Evolutionary conservation across 2,113 vertebrate species (phyloP), one percentile per base, ranked within the genome.

Genomic region (Amia ocellicauda): DNA sequence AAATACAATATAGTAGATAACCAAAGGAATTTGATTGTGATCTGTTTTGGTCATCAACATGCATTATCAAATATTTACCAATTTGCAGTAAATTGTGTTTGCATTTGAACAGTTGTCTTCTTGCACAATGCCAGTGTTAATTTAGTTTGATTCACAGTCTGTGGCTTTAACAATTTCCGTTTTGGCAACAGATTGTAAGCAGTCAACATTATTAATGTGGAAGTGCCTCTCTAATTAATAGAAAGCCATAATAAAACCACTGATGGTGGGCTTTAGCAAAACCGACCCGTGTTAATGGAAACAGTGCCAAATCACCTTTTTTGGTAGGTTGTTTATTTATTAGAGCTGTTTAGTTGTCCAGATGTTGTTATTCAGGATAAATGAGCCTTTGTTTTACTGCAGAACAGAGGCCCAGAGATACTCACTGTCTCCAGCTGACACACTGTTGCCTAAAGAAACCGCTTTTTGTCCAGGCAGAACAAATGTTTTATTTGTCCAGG

Each of bases 351-450:
- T 85, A 83, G 74, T 81, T 16, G 29, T 62, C 79, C 84, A 88
- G 75, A 85, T 85, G 76, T 74, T 86, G 73, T 79, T 69, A n/a
- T 85, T 82, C 69, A 72, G 76, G 84, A 88, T 71, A 64, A 81
- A 74, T 82, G 64, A 80, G 54, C 42, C 41, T 72, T 76, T 69
- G 62, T 82, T 69, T 88, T 85, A 64, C 73, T 76, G 67, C 74
- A 81, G 60, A 81, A 78, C 26, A 14, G 66, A 81, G 58, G 62
- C 65, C 58, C 5, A 22, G 51, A 36, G 57, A 69, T 51, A 3
- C 8, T 29, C 64, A 69, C 69, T 79, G 76, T 65, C 0, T 63
- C 71, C 78, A 85, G 62, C 65, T 74, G 78, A 67, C 66, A 74
- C 63, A 78, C 66, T 69, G 59, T 73, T 47, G 51, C 66, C 70